Evolutionary conservation across 2,888 invertebrate genomes (phyloP).

Genomic region (Apotomis betuletana): DNA sequence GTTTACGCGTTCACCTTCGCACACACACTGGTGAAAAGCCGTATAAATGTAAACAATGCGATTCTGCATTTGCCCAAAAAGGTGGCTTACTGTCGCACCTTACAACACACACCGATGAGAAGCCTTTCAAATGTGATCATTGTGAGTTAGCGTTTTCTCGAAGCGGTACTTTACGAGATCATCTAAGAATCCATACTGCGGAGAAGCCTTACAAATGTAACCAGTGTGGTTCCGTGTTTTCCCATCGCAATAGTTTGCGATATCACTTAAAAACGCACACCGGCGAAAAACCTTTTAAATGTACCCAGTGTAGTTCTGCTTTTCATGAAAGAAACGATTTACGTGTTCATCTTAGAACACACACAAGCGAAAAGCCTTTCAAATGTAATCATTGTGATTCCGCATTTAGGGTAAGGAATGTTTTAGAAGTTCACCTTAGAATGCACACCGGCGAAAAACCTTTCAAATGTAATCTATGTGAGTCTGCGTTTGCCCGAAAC

Average conservation of each 20-base stretch:
- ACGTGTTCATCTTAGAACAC: not conserved
- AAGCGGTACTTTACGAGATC: slow-evolving; percentile 7
- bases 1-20: slow-evolving; percentile 40
- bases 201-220: slow-evolving; percentile 11
- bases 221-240: not conserved
- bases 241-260: not conserved
- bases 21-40: slow-evolving; percentile 41
- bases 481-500: not conserved
- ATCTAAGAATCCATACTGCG: slow-evolving; percentile 19
- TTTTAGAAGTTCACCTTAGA: slow-evolving; percentile 15
- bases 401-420: slow-evolving; percentile 16
- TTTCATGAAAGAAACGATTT: slow-evolving; percentile 16
- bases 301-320: slow-evolving; percentile 41
- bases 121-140: slow-evolving; percentile 44
- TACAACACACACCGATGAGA: slow-evolving; percentile 43
- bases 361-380: slow-evolving; percentile 37
- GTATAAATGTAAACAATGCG: slow-evolving; percentile 39
- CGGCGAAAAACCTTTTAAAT: slow-evolving; percentile 44
- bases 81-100: slow-evolving; percentile 34
- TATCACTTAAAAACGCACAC: slow-evolving; percentile 36
- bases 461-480: not conserved
- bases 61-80: slow-evolving; percentile 24
- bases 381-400: slow-evolving; percentile 43
- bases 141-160: slow-evolving; percentile 38
- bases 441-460: slow-evolving; percentile 31